phyloP scores from a whole-genome alignment of 2,113 vertebrate species.

The Psophia crepitans region DNA sequence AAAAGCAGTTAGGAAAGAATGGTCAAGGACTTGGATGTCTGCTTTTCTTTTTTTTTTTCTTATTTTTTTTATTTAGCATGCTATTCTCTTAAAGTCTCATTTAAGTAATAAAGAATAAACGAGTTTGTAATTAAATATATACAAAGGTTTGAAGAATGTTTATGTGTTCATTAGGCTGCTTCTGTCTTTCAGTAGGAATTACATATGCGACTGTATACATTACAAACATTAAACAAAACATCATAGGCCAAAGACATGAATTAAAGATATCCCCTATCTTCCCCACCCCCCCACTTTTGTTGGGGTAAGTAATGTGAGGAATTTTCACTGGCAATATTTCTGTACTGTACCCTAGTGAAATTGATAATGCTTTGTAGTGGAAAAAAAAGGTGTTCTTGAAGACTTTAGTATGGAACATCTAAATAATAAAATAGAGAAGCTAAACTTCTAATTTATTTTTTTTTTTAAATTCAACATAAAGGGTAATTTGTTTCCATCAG shows the following conservation, averaged over 20 bases:
- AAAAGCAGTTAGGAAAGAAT: not conserved
- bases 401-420: not conserved
- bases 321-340: not conserved
- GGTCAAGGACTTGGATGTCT: not conserved
- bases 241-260: not conserved
- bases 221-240: not conserved
- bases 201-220: not conserved
- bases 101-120: not conserved
- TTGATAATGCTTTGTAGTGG: not conserved
- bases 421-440: slow-evolving; percentile 16
- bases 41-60: not conserved
- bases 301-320: not conserved
- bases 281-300: too few species aligned
- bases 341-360: not conserved
- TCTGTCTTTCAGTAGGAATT: not conserved
- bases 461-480: not conserved
- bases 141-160: not conserved
- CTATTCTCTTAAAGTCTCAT: not conserved
- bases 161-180: not conserved
- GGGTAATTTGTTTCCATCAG: slow-evolving; percentile 75
- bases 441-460: not conserved
- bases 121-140: not conserved
- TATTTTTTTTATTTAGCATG: too few species aligned
- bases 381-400: not conserved
- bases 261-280: not conserved